Base-by-base conservation (phyloP, 2,113 vertebrate genomes). In the Coturnix japonica region DNA sequence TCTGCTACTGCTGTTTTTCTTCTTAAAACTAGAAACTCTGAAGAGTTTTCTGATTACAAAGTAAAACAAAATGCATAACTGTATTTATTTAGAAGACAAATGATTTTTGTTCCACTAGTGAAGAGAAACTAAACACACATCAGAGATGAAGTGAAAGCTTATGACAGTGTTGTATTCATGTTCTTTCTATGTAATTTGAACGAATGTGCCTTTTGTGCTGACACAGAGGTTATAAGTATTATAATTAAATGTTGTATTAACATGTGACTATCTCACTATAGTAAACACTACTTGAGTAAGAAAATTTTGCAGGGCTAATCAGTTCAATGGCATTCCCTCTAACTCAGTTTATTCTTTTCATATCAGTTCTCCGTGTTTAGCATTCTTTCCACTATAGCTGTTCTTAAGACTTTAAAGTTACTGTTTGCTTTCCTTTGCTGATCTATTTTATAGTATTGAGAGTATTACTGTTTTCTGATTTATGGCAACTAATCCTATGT, bases 181-280 rank as follows among this genome's bases (percentile, higher is more conserved):
- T 72, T 91, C 37, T 28, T 93, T 82, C 17, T 80, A 61, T 65
- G 88, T 83, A 86, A 81, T 60, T 78, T 84, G 61, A 75, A 90
- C 90, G 73, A 86, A 86, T 66, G 19, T 3, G 35, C 49, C 26
- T 67, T 95, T 91, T 83, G 65, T 83, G n/a, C 30, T 69, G n/a
- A 31, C 46, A 18, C 22, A 59, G 70, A 72, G 49, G 28, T 91
- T 85, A 4, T 33, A 91, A 72, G 28, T 46, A 74, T 77, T 65
- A 43, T 93, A 94, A 91, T 95, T 76, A 91, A 87, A 80, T 80
- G 46, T 90, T 92, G 39, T 57, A 76, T 85, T 90, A 90, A 63
- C 22, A 19, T 60, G 31, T 22, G 41, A 75, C 74, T 81, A 82
- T 60, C 35, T 31, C 17, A 21, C 31, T 59, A 26, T 1, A 8